Evolutionary conservation across 2,113 vertebrate genomes (phyloP), one percentile per base, ranked within the genome.

Genomic region (Callionymus lyra): DNA sequence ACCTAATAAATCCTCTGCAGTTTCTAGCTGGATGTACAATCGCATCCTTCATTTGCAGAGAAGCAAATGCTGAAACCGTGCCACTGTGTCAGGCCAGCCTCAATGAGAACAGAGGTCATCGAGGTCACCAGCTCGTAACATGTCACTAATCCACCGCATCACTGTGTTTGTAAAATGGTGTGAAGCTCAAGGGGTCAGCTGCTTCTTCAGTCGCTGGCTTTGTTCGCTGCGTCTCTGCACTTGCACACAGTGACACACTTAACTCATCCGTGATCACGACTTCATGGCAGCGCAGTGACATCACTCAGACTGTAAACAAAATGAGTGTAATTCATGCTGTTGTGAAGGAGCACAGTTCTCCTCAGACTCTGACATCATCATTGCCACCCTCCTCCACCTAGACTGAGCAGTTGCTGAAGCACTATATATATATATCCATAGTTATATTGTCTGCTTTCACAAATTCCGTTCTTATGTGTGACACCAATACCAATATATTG

Each of bases 331-430:
- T 41, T 38, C 32, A 16, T 13, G 45, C 27, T 31, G 21, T 31
- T 17, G 41, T 39, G 54, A 37, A 36, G 57, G 46, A 12, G 41
- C n/a, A 19, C 33, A 53, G 56, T 71, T 2, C 40, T 35, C n/a
- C 1, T 38, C 41, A 36, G 44, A 44, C 34, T 16, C 57, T 69
- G 65, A 68, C 65, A 43, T 63, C 70, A 72, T 27, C 47, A 41
- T 34, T 14, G 2, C 35, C 38, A 13, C 39, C 37, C 31, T 9
- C 36, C 41, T 9, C 17, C n/a, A 16, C 31, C 11, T 12, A 14
- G 21, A 38, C 36, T 31, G 34, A 33, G 38, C 46, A 16, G 32
- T 51, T 6, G 8, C 12, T 41, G 6, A 10, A 17, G 6, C 6
- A 2, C 11, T 34, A n/a, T 34, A 34, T n/a, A 2, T 12, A 34